These are phyloP conservation scores for Busseola fusca DNA, from an alignment of 2,888 invertebrate species.

Conservation along the genomic window DNA sequence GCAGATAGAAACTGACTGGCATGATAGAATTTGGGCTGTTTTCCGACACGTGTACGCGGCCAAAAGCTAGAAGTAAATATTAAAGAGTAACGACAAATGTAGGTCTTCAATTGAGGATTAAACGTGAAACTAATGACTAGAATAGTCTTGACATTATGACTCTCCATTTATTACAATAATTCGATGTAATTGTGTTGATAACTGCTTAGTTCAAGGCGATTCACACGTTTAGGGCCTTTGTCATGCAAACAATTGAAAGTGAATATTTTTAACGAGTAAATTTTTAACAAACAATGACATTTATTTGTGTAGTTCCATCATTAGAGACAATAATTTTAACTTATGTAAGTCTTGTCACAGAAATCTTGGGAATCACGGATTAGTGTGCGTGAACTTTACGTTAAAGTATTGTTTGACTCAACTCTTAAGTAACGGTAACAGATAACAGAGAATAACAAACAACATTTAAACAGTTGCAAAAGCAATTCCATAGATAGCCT, in stretches of 20 bases:
- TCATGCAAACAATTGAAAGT: conserved; percentile 68
- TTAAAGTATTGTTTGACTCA: conserved; percentile 39
- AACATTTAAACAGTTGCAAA: conserved; percentile 36
- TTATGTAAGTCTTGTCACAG: conserved; percentile 55
- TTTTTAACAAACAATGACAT: conserved; percentile 61
- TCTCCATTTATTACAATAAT: conserved; percentile 56
- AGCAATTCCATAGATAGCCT: conserved; percentile 34
- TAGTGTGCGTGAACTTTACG: conserved; percentile 24
- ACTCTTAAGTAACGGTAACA: conserved; percentile 41
- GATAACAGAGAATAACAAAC: conserved; percentile 21
- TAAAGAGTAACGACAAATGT: background rate
- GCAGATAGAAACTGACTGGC: no score
- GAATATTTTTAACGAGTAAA: conserved; percentile 57
- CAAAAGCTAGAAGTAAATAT: background rate
- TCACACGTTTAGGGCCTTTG: conserved; percentile 75
- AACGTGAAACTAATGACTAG: conserved; percentile 25
- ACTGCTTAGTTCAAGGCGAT: conserved; percentile 70
- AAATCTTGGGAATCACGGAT: conserved; percentile 39
- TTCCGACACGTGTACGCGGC: background rate
- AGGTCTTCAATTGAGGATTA: background rate
- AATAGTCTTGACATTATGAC: conserved; percentile 55
- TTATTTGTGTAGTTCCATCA: conserved; percentile 52
- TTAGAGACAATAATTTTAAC: conserved; percentile 53
- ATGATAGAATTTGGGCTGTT: background rate
- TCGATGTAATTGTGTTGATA: conserved; percentile 60